phyloP scores from a whole-genome alignment of 2,888 invertebrate species.

The Cosmia pyralina region DNA sequence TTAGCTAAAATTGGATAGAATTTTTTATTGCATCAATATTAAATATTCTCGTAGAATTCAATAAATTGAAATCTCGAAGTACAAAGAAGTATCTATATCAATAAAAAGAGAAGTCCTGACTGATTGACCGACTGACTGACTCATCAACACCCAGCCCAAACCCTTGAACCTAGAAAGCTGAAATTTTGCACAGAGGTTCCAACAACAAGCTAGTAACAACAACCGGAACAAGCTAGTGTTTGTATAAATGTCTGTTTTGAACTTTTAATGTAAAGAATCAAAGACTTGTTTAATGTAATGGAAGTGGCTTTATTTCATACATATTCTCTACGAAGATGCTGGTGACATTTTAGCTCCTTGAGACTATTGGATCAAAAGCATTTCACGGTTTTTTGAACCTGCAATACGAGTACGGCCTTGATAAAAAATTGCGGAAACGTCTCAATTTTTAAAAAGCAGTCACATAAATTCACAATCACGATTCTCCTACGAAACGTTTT shows the following conservation, averaged over 20 bases:
- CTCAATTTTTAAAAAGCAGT: not conserved
- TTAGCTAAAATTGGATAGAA: constrained; percentile 20
- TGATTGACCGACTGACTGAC: too few relatives aligned
- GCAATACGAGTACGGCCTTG: not conserved
- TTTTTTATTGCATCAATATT: constrained; percentile 17
- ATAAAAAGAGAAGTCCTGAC: too few relatives aligned
- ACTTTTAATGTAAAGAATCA: constrained; percentile 32
- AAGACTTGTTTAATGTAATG: constrained; percentile 7
- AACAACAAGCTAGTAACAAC: too few relatives aligned
- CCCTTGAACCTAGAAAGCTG: too few relatives aligned
- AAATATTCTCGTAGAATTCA: constrained; percentile 25
- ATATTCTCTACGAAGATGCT: constrained; percentile 6
- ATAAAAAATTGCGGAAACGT: too few relatives aligned
- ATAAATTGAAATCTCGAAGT: constrained; percentile 34
- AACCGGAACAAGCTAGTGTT: too few relatives aligned
- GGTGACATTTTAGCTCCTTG: too few relatives aligned
- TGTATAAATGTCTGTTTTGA: constrained; percentile 20
- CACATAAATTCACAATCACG: not conserved
- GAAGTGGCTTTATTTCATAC: not conserved
- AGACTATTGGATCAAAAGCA: too few relatives aligned
- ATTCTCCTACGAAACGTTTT: not conserved
- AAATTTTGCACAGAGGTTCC: too few relatives aligned
- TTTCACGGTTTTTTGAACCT: not conserved
- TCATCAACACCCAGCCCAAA: too few relatives aligned
- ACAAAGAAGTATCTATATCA: constrained; percentile 31